A percentile compares a stretch with the other conserved stretches of the same genome.
These are phyloP conservation scores for Battus philenor DNA, from an alignment of 1,140 invertebrate genomes.

Conservation along the genomic window DNA sequence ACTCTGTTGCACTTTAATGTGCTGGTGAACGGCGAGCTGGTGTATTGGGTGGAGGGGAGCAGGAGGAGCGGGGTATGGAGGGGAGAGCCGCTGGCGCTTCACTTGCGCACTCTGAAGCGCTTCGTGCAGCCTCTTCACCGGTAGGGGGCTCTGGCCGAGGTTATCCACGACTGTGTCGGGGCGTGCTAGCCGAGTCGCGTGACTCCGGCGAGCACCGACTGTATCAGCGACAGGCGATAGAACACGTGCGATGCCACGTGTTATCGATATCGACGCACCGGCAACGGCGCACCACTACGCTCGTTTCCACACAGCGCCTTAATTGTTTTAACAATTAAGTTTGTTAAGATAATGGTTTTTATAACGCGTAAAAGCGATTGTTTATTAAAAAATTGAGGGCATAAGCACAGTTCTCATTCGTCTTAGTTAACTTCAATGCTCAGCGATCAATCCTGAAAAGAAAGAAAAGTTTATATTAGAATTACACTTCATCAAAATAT, in stretches of 20 bases:
- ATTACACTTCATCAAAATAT: no score
- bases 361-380: constrained; percentile 33
- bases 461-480: constrained; percentile 35
- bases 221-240: constrained; percentile 45
- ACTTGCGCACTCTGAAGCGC: constrained; percentile 70
- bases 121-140: constrained; percentile 73
- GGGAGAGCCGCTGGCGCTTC: constrained; percentile 70
- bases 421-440: constrained; percentile 38
- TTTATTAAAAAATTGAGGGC: constrained; percentile 40
- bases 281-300: constrained; percentile 46
- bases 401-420: constrained; percentile 49
- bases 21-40: constrained; percentile 66
- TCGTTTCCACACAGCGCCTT: constrained; percentile 31
- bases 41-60: constrained; percentile 58
- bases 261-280: constrained; percentile 38
- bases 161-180: constrained; percentile 72
- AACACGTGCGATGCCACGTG: constrained; percentile 44
- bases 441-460: constrained; percentile 59
- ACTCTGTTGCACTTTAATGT: constrained; percentile 69
- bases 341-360: constrained; percentile 28
- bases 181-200: constrained; percentile 68
- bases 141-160: constrained; percentile 69
- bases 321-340: constrained; percentile 33
- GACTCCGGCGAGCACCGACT: constrained; percentile 69
- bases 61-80: constrained; percentile 56